These are phyloP conservation scores for Hippocampus guttulatus DNA, from an alignment of 2,113 vertebrate genomes.

Conservation along the genomic window DNA sequence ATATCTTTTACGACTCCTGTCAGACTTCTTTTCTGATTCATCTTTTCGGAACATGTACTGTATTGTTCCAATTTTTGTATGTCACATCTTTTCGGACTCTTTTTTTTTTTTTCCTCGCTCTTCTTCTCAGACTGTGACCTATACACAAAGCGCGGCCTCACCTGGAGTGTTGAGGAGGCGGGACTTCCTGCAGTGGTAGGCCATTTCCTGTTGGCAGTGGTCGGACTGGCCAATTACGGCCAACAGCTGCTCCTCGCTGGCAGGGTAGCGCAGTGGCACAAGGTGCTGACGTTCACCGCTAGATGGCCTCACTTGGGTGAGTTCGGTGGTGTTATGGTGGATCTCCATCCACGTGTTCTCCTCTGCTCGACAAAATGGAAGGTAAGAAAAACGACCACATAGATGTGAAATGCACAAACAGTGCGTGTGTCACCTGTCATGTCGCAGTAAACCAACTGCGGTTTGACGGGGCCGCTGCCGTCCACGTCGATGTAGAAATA, in stretches of 20 bases:
- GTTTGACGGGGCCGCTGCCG: slow-evolving; percentile 79
- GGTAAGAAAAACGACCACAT: not conserved
- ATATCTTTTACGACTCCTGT: not conserved
- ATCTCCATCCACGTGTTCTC: slow-evolving; percentile 83
- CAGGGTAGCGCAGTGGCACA: slow-evolving; percentile 80
- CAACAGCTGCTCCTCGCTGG: slow-evolving; percentile 78
- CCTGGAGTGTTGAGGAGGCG: slow-evolving; percentile 82
- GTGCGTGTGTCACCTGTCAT: slow-evolving; percentile 66
- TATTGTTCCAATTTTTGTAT: too few relatives aligned
- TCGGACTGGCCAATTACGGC: slow-evolving; percentile 80
- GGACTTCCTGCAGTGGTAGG: slow-evolving; percentile 90
- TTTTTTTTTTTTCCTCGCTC: not conserved
- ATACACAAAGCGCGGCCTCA: slow-evolving; percentile 35
- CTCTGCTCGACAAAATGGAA: slow-evolving; percentile 25
- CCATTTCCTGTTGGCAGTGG: slow-evolving; percentile 85
- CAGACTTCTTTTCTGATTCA: too few relatives aligned
- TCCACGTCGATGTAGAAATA: slow-evolving; percentile 83
- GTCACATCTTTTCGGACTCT: not conserved
- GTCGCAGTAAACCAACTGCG: slow-evolving; percentile 81
- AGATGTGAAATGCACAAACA: not conserved
- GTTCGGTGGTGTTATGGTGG: slow-evolving; percentile 86
- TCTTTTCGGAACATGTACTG: too few relatives aligned
- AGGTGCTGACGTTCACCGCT: slow-evolving; percentile 63
- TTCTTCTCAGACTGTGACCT: not conserved
- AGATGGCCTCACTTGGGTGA: slow-evolving; percentile 77